Evolutionary conservation across 2,113 vertebrate species (phyloP).

Genomic region (Thamnophis sirtalis): DNA sequence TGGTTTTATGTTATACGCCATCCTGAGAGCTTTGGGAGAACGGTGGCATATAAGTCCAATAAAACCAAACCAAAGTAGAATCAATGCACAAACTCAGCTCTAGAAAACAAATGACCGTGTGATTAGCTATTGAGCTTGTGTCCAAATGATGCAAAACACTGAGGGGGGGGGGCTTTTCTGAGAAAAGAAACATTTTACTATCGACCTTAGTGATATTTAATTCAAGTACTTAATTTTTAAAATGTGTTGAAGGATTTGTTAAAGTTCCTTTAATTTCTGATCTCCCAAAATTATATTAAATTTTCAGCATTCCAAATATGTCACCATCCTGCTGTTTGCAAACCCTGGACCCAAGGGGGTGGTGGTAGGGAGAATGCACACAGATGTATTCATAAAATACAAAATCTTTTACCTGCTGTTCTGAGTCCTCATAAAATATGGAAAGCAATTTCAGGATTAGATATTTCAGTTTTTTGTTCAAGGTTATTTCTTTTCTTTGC

Average conservation of each 20-base stretch:
- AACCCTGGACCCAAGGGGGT: not conserved
- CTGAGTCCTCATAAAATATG: not conserved
- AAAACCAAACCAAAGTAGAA: not conserved
- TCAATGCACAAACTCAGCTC: not conserved
- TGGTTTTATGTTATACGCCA: too few relatives aligned
- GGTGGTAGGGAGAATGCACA: too few relatives aligned
- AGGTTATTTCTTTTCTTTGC: not conserved
- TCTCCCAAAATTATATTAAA: not conserved
- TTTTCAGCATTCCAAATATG: not conserved
- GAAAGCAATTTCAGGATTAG: not conserved
- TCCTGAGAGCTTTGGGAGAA: too few relatives aligned
- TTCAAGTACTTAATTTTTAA: not conserved
- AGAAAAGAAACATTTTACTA: not conserved
- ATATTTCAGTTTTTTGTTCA: not conserved
- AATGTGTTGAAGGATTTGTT: not conserved
- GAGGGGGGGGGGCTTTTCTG: not conserved
- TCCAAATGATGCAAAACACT: not conserved
- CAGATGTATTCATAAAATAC: not conserved
- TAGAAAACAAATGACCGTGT: not conserved
- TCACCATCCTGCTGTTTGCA: not conserved
- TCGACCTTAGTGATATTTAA: not conserved
- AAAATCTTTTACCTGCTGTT: not conserved
- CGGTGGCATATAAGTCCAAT: too few relatives aligned
- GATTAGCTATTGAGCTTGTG: not conserved
- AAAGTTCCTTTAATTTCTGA: not conserved